Conservation (phyloP, 2,888 invertebrate genomes). For the Cosmia trapezina region DNA sequence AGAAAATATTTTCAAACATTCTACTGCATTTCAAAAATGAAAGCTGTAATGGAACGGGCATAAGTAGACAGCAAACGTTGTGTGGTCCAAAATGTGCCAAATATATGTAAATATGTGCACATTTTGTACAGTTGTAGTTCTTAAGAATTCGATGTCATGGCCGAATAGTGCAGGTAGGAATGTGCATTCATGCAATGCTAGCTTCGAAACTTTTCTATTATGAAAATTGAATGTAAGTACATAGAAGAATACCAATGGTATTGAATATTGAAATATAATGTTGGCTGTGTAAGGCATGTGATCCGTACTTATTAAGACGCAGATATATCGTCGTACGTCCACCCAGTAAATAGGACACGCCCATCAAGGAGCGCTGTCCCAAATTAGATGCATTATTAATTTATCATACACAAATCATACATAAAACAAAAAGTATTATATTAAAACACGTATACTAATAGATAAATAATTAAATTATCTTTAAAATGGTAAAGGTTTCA, state of each 20-base stretch:
- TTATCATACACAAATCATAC: no score
- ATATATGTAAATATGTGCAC: slow-evolving; percentile 6
- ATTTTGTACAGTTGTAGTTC: no score
- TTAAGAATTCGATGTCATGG: slow-evolving; percentile 28
- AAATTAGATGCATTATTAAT: no score
- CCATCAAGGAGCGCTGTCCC: no score
- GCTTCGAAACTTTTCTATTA: slow-evolving; percentile 23
- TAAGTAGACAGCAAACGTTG: slow-evolving; percentile 18
- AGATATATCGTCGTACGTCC: no score
- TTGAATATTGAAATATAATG: slow-evolving; percentile 17
- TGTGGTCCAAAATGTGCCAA: slow-evolving; percentile 22
- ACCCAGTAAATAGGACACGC: no score
- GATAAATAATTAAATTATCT: no score
- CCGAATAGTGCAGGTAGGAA: background rate
- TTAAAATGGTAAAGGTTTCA: no score
- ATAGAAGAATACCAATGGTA: background rate
- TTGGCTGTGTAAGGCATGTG: background rate
- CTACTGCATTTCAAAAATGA: slow-evolving; percentile 5
- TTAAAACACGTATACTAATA: no score
- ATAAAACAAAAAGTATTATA: no score
- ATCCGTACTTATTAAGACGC: background rate
- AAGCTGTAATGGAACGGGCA: slow-evolving; percentile 12
- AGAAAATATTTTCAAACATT: background rate
- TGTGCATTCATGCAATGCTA: background rate
- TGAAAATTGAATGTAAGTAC: slow-evolving; percentile 15